Percentiles rank a stretch among this genome's conserved stretches.
These are phyloP conservation scores for Aphelocoma californica DNA, from an alignment of 2,797 vertebrate genomes.

Conservation along the genomic window DNA sequence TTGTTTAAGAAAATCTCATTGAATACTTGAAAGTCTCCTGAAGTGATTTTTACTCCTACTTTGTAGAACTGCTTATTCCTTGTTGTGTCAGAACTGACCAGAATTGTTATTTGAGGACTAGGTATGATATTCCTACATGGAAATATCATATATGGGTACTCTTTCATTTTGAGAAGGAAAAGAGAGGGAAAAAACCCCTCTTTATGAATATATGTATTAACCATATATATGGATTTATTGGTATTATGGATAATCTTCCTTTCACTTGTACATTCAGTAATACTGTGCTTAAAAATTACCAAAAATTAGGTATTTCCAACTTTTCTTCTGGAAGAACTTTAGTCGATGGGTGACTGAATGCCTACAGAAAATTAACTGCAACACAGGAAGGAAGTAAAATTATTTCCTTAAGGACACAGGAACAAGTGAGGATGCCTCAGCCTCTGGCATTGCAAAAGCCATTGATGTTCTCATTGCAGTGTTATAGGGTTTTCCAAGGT, in stretches of 20 bases:
- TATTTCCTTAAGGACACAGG: neutral
- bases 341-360: neutral
- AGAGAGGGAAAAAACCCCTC: fast-evolving
- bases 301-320: neutral
- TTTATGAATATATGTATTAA: neutral
- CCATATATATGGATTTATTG: neutral
- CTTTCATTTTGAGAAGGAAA: neutral
- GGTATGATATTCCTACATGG: neutral
- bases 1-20: neutral
- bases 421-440: neutral
- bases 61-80: neutral
- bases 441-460: neutral
- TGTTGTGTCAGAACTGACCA: fast-evolving
- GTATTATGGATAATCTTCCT: neutral
- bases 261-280: neutral
- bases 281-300: neutral
- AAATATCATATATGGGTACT: fast-evolving
- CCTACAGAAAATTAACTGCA: neutral
- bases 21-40: neutral
- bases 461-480: fast-evolving
- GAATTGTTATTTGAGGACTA: neutral
- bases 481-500: neutral
- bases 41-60: neutral
- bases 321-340: neutral
- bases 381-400: neutral